These are phyloP conservation scores for Drosophila anomalata DNA, from an alignment of 2,888 invertebrate genomes.

Conservation along the genomic window DNA sequence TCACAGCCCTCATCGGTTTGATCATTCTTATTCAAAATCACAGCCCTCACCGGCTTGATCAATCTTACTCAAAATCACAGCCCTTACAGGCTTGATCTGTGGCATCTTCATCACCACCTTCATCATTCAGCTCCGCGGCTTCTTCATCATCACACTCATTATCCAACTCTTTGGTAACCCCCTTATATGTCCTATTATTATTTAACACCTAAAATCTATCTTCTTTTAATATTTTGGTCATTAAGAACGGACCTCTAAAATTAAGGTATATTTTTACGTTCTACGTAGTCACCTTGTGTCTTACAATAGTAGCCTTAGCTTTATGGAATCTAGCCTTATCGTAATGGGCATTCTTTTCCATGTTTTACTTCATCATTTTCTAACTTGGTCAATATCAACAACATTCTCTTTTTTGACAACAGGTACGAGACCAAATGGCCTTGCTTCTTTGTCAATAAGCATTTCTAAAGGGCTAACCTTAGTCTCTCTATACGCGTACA, in stretches of 20 bases:
- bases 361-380: neutral
- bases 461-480: constrained; percentile 1
- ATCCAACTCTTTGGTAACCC: neutral
- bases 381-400: neutral
- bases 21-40: neutral
- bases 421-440: constrained; percentile 1
- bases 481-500: no score
- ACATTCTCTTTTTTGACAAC: neutral
- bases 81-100: no score
- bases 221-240: no score
- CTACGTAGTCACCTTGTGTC: neutral
- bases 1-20: no score
- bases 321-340: neutral
- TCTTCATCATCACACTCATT: constrained; percentile 1
- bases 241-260: neutral
- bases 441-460: neutral
- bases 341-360: neutral
- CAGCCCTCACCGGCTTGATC: constrained; percentile 9
- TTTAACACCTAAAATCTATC: no score
- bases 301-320: neutral
- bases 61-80: no score
- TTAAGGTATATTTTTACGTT: neutral
- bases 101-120: constrained; percentile 6
- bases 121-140: neutral
- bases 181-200: constrained; percentile 2